Evolutionary conservation across 2,797 vertebrate species (phyloP).

Genomic region (Benthosema pterotum): DNA sequence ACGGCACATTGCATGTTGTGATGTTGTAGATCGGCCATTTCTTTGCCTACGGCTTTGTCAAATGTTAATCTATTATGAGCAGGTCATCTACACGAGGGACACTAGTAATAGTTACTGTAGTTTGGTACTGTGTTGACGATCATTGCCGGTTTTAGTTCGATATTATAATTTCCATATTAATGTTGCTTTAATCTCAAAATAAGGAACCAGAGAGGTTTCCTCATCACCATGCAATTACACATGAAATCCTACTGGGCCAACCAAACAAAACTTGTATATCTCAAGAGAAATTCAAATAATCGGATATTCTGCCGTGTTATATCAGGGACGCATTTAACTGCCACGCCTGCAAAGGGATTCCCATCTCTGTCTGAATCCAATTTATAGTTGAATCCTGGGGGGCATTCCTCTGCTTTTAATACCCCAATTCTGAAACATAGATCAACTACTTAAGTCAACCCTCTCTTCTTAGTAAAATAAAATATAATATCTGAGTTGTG

Average conservation of each 20-base stretch:
- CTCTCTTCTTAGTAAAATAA: too few species aligned
- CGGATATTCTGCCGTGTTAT: not conserved
- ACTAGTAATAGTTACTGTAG: too few species aligned
- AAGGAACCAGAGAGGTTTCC: not conserved
- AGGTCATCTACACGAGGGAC: too few species aligned
- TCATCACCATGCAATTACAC: constrained; percentile 15
- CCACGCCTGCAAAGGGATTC: not conserved
- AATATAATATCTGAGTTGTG: too few species aligned
- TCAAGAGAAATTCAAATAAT: not conserved
- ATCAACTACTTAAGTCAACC: not conserved
- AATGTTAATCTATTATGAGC: too few species aligned
- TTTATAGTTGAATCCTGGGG: not conserved
- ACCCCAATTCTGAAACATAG: not conserved
- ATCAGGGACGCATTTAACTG: not conserved
- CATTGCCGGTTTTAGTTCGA: not conserved
- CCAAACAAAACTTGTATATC: not conserved
- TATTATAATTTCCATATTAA: not conserved
- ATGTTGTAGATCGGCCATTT: too few species aligned
- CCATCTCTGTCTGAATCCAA: constrained; percentile 7
- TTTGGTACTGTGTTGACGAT: too few species aligned
- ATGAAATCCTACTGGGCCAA: not conserved
- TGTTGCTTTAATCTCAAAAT: constrained; percentile 5
- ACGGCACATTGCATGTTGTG: too few species aligned
- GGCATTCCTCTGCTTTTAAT: too few species aligned
- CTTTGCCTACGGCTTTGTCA: too few species aligned